Evolutionary conservation across 2,113 vertebrate genomes (phyloP).

Genomic region (Cygnus atratus): DNA sequence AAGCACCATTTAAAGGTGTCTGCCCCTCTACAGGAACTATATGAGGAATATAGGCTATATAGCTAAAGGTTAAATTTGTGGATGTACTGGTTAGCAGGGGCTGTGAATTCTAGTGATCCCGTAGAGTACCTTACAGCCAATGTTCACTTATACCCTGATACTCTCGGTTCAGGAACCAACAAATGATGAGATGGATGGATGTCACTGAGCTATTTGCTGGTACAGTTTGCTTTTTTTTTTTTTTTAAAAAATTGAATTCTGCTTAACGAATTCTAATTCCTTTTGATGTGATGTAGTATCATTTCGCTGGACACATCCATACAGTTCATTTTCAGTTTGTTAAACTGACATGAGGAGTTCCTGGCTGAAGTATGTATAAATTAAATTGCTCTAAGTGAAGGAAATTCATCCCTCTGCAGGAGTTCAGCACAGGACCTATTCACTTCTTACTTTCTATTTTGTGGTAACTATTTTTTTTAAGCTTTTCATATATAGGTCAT

Average conservation of each 20-base stretch:
- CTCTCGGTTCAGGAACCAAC: background rate
- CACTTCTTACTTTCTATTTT: background rate
- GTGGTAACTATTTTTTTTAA: background rate
- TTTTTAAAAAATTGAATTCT: background rate
- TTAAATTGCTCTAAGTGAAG: slow-evolving; percentile 7
- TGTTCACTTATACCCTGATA: rapidly evolving
- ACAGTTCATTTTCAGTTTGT: background rate
- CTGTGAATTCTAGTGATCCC: background rate
- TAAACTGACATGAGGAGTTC: background rate
- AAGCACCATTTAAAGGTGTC: background rate
- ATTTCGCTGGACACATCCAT: background rate
- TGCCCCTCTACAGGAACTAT: background rate
- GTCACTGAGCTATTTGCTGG: background rate
- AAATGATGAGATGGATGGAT: background rate
- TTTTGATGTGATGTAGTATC: background rate
- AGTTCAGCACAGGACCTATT: background rate
- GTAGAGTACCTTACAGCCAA: background rate
- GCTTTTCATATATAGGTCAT: slow-evolving; percentile 41
- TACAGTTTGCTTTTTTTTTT: background rate
- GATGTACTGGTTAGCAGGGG: background rate
- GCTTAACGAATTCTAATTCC: background rate
- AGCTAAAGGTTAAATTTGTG: background rate
- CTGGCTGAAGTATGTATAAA: slow-evolving; percentile 14
- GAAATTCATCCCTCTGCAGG: background rate
- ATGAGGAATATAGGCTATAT: background rate